phyloP scores from a whole-genome alignment of 64 coral and sea anemone genomes.

The Pocillopora damicornis region DNA sequence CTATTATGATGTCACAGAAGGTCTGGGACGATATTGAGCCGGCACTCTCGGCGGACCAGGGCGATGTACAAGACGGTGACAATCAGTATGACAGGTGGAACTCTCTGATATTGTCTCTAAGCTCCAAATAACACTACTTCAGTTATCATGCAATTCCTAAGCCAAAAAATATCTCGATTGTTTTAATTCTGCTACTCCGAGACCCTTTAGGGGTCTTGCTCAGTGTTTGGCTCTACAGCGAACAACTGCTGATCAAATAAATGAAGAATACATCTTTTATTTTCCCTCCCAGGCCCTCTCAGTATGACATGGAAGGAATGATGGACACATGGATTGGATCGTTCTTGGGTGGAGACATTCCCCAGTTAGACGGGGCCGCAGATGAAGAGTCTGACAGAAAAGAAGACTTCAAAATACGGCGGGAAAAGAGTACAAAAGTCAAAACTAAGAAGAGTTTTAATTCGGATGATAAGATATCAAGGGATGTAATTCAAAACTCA shows the following conservation, averaged over 20 bases:
- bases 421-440: not conserved
- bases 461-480: not conserved
- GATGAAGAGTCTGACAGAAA: conserved; percentile 36
- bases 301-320: conserved; percentile 67
- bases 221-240: not conserved
- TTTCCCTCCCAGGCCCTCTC: conserved; percentile 32
- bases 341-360: conserved; percentile 55
- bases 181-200: too few relatives aligned
- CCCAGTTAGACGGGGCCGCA: conserved; percentile 72
- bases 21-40: conserved; percentile 89
- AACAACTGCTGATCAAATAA: not conserved
- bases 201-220: too few relatives aligned
- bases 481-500: not conserved
- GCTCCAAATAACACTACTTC: too few relatives aligned
- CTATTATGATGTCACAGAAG: conserved; percentile 83
- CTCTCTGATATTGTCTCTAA: not conserved
- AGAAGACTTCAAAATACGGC: not conserved
- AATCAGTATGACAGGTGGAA: conserved; percentile 6
- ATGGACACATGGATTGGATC: conserved; percentile 61
- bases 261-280: not conserved
- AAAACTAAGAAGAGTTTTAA: not conserved
- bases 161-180: too few relatives aligned
- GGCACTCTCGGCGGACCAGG: not conserved
- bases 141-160: too few relatives aligned
- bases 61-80: not conserved